phyloP scores from a whole-genome alignment of 2,113 vertebrate genomes.

The Panthera leo region DNA sequence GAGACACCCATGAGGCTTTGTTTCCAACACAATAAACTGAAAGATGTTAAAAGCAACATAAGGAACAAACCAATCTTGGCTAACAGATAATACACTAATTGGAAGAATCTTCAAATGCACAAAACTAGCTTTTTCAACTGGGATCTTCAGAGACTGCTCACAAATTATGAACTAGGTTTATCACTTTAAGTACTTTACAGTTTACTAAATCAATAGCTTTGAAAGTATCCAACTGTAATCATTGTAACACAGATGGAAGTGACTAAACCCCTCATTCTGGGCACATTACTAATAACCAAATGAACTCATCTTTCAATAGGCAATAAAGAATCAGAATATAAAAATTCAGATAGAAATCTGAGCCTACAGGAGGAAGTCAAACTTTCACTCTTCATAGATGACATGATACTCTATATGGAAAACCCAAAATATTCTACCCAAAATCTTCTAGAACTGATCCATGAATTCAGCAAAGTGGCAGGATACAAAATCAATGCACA shows the following conservation, averaged over 20 bases:
- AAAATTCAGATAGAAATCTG: background rate
- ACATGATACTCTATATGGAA: too few species aligned
- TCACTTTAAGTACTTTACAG: background rate
- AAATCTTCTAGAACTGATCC: too few species aligned
- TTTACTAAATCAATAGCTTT: background rate
- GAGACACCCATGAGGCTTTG: background rate
- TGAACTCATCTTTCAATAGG: background rate
- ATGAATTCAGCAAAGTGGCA: too few species aligned
- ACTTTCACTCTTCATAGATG: too few species aligned
- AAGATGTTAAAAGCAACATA: background rate
- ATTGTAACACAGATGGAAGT: background rate
- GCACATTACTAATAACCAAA: background rate
- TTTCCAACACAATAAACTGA: background rate
- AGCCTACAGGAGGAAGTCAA: background rate
- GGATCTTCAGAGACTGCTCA: background rate
- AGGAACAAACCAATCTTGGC: background rate
- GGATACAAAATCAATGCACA: too few species aligned
- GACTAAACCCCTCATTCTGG: background rate
- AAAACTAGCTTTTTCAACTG: conserved; percentile 7
- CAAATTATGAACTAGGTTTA: background rate
- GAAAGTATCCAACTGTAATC: background rate
- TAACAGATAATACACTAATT: background rate
- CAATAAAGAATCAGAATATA: background rate
- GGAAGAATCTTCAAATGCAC: background rate
- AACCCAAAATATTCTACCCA: too few species aligned